phyloP scores from a whole-genome alignment of 1,140 invertebrate species.

The Globodera rostochiensis region DNA sequence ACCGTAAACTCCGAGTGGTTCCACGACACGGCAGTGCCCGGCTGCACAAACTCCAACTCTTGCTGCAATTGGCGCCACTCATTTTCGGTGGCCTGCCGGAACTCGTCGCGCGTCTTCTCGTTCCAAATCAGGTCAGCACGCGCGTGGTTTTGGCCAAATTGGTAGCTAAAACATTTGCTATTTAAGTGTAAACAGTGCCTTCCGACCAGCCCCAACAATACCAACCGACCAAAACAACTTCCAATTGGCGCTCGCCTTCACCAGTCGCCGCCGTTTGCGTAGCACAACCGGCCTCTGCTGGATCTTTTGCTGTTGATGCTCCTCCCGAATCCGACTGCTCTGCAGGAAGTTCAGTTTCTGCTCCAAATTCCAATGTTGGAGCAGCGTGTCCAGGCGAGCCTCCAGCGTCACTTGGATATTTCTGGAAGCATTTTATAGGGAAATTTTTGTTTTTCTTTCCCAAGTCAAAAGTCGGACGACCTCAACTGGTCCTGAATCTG shows the following conservation, averaged over 20 bases:
- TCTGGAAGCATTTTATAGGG: conserved; percentile 45
- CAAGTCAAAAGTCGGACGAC: not conserved
- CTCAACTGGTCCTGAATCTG: conserved; percentile 65
- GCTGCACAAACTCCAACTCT: conserved; percentile 80
- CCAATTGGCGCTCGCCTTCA: conserved; percentile 86
- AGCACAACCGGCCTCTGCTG: conserved; percentile 77
- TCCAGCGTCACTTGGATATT: conserved; percentile 69
- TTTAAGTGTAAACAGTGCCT: not conserved
- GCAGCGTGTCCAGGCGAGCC: conserved; percentile 73
- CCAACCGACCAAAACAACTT: conserved; percentile 49
- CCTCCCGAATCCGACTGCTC: conserved; percentile 70
- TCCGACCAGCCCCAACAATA: not conserved
- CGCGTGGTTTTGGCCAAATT: conserved; percentile 90
- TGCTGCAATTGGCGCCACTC: conserved; percentile 86
- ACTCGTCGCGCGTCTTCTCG: conserved; percentile 75
- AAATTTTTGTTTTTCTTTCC: no score
- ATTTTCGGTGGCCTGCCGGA: conserved; percentile 82
- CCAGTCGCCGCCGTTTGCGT: conserved; percentile 79
- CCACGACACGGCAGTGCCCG: conserved; percentile 78
- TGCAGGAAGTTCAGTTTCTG: conserved; percentile 73
- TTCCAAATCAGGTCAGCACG: conserved; percentile 98
- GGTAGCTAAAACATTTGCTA: conserved; percentile 75
- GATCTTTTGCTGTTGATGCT: conserved; percentile 25
- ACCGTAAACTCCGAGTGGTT: conserved; percentile 82
- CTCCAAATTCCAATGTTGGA: conserved; percentile 85